Evolutionary conservation across 2,113 vertebrate genomes (phyloP), one percentile per base, ranked within the genome.

Genomic region (Thalassarche chlororhynchos): DNA sequence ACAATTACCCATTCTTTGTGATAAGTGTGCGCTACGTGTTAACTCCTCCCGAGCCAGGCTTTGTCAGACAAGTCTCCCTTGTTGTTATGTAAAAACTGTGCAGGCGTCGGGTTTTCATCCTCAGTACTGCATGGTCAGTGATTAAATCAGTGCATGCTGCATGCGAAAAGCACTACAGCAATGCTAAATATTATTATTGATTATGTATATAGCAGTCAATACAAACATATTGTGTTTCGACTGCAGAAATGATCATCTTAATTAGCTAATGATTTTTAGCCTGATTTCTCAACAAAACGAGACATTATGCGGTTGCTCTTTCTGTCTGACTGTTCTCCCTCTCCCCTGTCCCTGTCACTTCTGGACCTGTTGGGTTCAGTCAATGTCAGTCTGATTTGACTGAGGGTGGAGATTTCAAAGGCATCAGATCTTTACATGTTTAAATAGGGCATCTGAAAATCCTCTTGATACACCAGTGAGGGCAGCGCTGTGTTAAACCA

Each of bases 191-290:
- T 95, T 95, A 55, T 89, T 95, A 95, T 94, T 87, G 93, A 96
- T 95, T 95, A 83, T 93, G 75, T 72, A 52, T 93, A 54, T 49
- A 71, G 40, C 66, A 71, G 86, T 94, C 93, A 78, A 91, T 95
- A 58, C 66, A 90, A 90, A 69, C 40, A 87, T 80, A 94, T 26
- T 84, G 81, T 92, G 70, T 92, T 94, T 90, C 15, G 1, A 66
- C 72, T 88, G 82, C 83, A 89, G 64, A 94, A 96, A 90, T 90
- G 17, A 93, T 95, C 5, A 2, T 89, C 79, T 92, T 95, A 94
- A 96, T 94, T 93, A 96, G 86, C 85, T 96, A 94, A 95, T 17
- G 82, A 95, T 97, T 96, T 96, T 93, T 81, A 87, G 75, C 66
- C 84, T 66, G 54, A 38, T 93, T 94, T 79, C 61, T 84, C 78